Evolutionary conservation across 2,888 invertebrate species (phyloP), one percentile per base, ranked within the genome.

Genomic region (Andrena dorsata): DNA sequence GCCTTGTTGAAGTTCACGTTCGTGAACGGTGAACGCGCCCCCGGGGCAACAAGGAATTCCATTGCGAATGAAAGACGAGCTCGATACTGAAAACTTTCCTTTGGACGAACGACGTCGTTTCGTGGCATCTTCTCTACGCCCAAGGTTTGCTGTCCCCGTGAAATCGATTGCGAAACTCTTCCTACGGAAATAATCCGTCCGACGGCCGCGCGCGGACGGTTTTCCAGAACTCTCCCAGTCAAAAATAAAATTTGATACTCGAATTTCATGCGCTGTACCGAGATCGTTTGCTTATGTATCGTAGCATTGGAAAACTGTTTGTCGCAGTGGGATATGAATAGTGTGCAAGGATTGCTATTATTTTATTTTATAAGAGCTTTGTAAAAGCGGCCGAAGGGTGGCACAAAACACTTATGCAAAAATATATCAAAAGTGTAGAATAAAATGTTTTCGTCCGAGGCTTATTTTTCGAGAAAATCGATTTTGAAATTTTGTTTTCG

Each of bases 31-130:
- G 72, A 60, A 68, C 65, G 51, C 65, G 73, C 20, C 78, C 23
- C 69, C 63, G 51, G 23, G 68, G 30, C 51, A 58, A 71, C n/a
- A 13, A 30, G 49, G 58, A 72, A 68, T 70, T 53, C 70, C 70
- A 75, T 79, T 63, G 74, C 66, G 79, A 41, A 82, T 71, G 79
- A 82, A 79, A 71, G 79, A 79, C 41, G 79, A 79, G 74, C 69
- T 49, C 66, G 70, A 63, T 49, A 56, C 65, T 64, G 74, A 74
- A 73, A 74, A 82, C 65, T 82, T 56, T 82, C 58, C 28, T 63
- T 65, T 35, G 23, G 53, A 70, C 23, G 76, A 47, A 51, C 60
- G 10, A 53, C 26, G 65, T 60, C 76, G 64, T 72, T 64, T 47
- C 63, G 71, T 5, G 63, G 53, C 63, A 35, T 61, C 51, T 61